These are phyloP conservation scores for Sebastes minor DNA, from an alignment of 2,797 vertebrate species.

Conservation along the genomic window DNA sequence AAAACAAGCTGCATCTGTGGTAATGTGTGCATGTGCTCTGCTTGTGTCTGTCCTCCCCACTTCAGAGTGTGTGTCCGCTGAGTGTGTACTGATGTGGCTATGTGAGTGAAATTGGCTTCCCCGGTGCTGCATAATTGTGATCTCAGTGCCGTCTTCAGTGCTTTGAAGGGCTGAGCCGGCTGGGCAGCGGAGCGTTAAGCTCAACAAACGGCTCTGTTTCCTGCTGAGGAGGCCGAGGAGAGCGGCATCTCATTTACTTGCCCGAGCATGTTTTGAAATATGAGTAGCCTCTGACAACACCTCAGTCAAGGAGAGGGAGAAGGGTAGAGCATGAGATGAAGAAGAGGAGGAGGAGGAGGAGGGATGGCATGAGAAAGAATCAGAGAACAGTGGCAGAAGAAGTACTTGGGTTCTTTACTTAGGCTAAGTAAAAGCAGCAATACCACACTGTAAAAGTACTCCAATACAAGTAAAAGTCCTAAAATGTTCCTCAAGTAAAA, in stretches of 20 bases:
- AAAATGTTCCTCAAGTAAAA: not conserved
- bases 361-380: not conserved
- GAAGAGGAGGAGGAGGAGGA: not conserved
- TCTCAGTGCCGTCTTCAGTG: conserved; percentile 54
- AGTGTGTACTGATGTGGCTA: conserved; percentile 40
- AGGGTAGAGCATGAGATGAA: conserved; percentile 3
- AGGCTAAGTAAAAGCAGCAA: not conserved
- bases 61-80: conserved; percentile 25
- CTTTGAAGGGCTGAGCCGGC: conserved; percentile 60
- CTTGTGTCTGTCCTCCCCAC: not conserved
- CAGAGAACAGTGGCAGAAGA: not conserved
- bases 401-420: not conserved
- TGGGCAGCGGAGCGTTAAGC: conserved; percentile 58
- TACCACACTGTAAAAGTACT: not conserved
- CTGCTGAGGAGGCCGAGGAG: conserved; percentile 55
- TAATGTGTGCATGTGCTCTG: not conserved
- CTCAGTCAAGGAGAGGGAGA: conserved; percentile 42
- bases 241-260: conserved; percentile 63
- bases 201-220: conserved; percentile 68
- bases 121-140: conserved; percentile 61
- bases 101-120: conserved; percentile 54
- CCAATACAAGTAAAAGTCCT: not conserved
- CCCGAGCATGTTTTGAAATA: conserved; percentile 56
- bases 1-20: not conserved
- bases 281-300: conserved; percentile 59